Evolutionary conservation across 2,797 vertebrate species (phyloP).

Genomic region (Paedocypris micromegethes): DNA sequence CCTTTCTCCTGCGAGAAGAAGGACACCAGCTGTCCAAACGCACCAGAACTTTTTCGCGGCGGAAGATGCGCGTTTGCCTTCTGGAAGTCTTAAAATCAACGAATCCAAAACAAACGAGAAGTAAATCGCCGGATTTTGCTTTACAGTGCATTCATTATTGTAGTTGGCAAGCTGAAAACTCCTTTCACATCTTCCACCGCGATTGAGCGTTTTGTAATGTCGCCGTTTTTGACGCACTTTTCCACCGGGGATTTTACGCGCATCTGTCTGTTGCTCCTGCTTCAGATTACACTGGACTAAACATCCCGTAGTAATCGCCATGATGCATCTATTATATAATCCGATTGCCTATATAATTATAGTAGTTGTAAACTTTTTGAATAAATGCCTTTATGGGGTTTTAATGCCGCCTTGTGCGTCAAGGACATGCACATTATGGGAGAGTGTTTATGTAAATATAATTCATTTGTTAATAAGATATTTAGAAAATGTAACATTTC

Average conservation of each 20-base stretch:
- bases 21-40: slow-evolving; percentile 6
- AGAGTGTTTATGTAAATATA: too few relatives aligned
- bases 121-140: background rate
- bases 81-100: background rate
- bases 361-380: background rate
- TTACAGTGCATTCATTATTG: too few relatives aligned
- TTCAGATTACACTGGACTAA: slow-evolving; percentile 1
- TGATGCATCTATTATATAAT: slow-evolving; percentile 10
- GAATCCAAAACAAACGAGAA: background rate
- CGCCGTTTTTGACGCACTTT: background rate
- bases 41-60: background rate
- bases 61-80: slow-evolving; percentile 8
- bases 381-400: too few relatives aligned
- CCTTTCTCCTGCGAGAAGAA: slow-evolving; percentile 5
- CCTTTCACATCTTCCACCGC: slow-evolving; percentile 5
- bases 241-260: slow-evolving; percentile 18
- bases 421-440: too few relatives aligned
- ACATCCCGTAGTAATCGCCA: background rate
- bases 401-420: too few relatives aligned
- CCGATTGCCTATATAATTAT: background rate
- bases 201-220: slow-evolving; percentile 5
- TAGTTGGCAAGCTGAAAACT: slow-evolving; percentile 1
- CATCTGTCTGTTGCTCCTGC: slow-evolving; percentile 7
- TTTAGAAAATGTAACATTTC: too few relatives aligned
- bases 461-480: too few relatives aligned